phyloP scores from a whole-genome alignment of 2,113 vertebrate species.

The Strix uralensis region DNA sequence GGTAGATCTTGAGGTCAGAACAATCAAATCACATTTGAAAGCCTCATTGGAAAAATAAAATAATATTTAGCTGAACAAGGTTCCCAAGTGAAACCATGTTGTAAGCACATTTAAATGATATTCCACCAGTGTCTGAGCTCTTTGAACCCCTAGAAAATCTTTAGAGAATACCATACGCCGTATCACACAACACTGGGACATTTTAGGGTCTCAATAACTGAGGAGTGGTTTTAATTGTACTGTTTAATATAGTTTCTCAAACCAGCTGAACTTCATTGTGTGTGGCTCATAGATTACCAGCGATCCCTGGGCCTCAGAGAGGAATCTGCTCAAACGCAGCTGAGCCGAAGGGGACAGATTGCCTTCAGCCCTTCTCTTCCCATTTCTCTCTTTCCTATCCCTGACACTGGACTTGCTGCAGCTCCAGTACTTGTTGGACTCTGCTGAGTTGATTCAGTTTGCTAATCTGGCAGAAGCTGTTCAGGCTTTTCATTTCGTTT shows the following conservation, averaged over 20 bases:
- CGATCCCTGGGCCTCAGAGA: not conserved
- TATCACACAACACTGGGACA: not conserved
- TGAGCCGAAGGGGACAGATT: no score
- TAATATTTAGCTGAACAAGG: not conserved
- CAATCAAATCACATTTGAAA: not conserved
- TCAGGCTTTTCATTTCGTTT: not conserved
- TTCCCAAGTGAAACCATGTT: not conserved
- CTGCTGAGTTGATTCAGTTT: not conserved
- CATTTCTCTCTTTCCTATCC: not conserved
- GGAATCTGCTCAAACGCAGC: not conserved
- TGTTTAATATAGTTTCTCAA: not conserved
- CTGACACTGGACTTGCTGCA: not conserved
- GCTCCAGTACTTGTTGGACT: accelerated
- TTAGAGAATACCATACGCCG: not conserved
- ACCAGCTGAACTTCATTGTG: not conserved
- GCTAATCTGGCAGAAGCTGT: not conserved
- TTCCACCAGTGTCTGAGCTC: no score
- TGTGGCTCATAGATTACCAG: not conserved
- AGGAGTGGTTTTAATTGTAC: not conserved
- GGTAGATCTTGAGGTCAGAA: not conserved
- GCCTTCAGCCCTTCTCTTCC: not conserved
- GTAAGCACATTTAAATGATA: not conserved
- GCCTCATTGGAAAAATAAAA: not conserved
- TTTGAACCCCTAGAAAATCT: not conserved
- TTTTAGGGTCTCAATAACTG: not conserved